phyloP scores from a whole-genome alignment of 2,797 vertebrate species.

The Furcifer pardalis region DNA sequence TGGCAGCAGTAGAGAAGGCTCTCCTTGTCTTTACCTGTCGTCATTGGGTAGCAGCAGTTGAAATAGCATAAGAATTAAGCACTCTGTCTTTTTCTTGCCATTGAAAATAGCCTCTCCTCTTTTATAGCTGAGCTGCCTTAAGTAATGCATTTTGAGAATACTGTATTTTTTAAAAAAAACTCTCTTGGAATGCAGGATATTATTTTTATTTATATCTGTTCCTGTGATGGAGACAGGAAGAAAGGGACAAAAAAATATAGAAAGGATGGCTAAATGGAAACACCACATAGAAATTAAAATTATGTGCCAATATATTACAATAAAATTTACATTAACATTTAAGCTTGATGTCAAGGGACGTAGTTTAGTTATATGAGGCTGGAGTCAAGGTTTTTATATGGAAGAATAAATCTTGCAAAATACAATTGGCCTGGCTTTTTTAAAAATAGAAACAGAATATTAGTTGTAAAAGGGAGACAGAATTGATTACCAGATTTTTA shows the following conservation, averaged over 20 bases:
- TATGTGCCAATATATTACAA: neutral
- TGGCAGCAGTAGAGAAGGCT: neutral
- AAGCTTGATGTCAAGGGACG: slow-evolving; percentile 13
- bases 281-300: slow-evolving; percentile 16
- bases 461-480: neutral
- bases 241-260: slow-evolving; percentile 24
- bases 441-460: slow-evolving; percentile 29
- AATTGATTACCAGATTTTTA: neutral
- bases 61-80: neutral
- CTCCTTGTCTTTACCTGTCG: neutral
- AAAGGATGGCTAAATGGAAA: neutral
- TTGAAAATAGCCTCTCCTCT: neutral
- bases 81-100: neutral
- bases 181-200: neutral
- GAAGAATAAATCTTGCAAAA: slow-evolving; percentile 28
- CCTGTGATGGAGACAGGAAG: neutral
- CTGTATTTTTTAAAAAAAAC: neutral
- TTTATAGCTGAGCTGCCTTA: neutral
- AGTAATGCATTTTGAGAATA: neutral
- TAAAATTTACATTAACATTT: slow-evolving; percentile 9
- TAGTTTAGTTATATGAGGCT: neutral
- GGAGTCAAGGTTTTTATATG: slow-evolving; percentile 26
- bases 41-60: neutral
- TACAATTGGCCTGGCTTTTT: slow-evolving; percentile 14
- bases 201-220: neutral